Conservation (phyloP, 2,113 vertebrate genomes). For the Canis aureus region DNA sequence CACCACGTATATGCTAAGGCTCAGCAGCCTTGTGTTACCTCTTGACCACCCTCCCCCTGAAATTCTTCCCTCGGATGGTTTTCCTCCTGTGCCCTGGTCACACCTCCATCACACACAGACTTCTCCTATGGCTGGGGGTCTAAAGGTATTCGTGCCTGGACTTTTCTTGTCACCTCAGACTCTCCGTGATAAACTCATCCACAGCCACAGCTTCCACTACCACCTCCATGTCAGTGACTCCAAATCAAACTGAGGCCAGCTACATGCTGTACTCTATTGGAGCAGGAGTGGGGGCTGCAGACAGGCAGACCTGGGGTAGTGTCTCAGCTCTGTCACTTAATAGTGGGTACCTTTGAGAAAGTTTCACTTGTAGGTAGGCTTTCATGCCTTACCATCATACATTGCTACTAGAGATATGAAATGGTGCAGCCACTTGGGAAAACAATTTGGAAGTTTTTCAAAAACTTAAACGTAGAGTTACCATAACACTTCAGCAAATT, state of each 20-base stretch:
- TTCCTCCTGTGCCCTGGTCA: background rate
- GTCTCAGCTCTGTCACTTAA: background rate
- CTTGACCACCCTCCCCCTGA: background rate
- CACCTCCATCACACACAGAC: background rate
- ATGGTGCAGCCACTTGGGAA: background rate
- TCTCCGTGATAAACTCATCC: background rate
- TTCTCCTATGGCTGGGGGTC: background rate
- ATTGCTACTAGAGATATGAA: background rate
- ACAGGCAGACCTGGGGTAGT: background rate
- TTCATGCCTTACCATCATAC: background rate
- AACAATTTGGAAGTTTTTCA: background rate
- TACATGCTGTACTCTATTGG: background rate
- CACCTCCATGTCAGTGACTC: background rate
- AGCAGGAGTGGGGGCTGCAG: background rate
- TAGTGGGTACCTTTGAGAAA: background rate
- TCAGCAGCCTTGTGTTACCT: background rate
- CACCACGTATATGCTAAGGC: rapidly evolving
- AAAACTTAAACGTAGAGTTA: background rate
- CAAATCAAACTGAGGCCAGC: background rate
- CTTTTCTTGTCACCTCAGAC: background rate
- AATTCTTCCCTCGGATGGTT: background rate
- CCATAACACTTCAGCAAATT: background rate
- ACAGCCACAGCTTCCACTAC: background rate
- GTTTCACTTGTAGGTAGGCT: background rate
- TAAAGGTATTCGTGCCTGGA: background rate